Evolutionary conservation across 2,797 vertebrate species (phyloP), one percentile per base, ranked within the genome.

Genomic region (Erpetoichthys calabaricus): DNA sequence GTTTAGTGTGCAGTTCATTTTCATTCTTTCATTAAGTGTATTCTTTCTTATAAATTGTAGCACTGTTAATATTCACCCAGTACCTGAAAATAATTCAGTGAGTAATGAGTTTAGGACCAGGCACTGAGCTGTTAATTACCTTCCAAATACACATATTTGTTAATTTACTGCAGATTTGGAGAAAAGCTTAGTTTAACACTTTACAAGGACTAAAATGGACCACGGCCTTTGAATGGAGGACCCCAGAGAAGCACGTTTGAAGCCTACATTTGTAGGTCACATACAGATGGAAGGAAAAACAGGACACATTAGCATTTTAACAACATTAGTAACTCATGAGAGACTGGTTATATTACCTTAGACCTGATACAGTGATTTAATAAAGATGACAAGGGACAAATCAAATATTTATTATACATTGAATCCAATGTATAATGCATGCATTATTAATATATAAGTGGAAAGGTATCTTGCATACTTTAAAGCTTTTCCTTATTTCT

Each of bases 381-480:
- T 54, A 52, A 45, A 7, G 49, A 45, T 43, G n/a, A 7, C 57
- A 10, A 44, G 49, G 51, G 57, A 51, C 41, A 45, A 59, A 42
- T 59, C 44, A 45, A 59, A 53, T 51, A 59, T 45, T 46, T 59
- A 53, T 53, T 59, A 59, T 59, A 59, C 51, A 59, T 46, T 45
- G 50, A 59, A 45, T 42, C 5, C 57, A 47, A 58, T 51, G 57
- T 58, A 58, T 58, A 50, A 58, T 58, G 57, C 57, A 58, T 58
- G 47, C 42, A 42, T 46, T 59, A 59, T 59, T 59, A 59, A 53
- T 59, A 59, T 47, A 42, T 51, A 53, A n/a, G 44, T 53, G 50
- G 47, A 25, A 41, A 59, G 44, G 57, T 59, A 53, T 42, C 57
- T 59, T 53, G 45, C 57, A 54, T 45, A 53, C 57, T 45, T 53